These are phyloP conservation scores for Hybognathus amarus DNA, from an alignment of 2,797 vertebrate species.

Conservation along the genomic window DNA sequence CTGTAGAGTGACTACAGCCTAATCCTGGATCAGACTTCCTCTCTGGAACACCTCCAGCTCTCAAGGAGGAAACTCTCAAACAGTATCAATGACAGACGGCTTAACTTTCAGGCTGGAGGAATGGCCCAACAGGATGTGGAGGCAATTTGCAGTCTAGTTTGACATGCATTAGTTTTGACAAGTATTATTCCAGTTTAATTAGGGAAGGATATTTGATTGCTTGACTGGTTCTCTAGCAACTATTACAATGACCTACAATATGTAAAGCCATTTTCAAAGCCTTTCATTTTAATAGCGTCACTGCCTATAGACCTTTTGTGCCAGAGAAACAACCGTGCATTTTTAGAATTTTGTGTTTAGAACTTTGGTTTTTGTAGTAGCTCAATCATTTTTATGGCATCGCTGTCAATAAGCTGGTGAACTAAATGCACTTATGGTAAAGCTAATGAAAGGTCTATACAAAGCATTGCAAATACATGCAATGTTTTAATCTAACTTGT, in stretches of 20 bases:
- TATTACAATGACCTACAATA: background rate
- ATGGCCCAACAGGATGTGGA: slow-evolving; percentile 56
- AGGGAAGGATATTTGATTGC: slow-evolving; percentile 14
- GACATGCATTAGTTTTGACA: slow-evolving; percentile 39
- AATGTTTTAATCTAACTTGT: background rate
- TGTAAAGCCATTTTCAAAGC: background rate
- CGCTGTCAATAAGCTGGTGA: background rate
- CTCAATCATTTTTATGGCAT: background rate
- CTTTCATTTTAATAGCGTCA: background rate
- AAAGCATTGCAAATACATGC: too few relatives aligned
- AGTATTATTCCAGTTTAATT: slow-evolving; percentile 32
- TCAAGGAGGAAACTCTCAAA: slow-evolving; percentile 53
- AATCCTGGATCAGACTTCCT: slow-evolving; percentile 35
- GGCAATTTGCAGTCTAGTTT: slow-evolving; percentile 45
- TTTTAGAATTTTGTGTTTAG: background rate
- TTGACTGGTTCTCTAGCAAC: slow-evolving; percentile 12
- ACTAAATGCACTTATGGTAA: background rate
- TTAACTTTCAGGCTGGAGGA: slow-evolving; percentile 16
- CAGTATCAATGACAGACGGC: slow-evolving; percentile 34
- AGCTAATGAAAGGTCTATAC: background rate
- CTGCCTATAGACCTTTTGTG: too few relatives aligned
- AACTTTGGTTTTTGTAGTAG: too few relatives aligned
- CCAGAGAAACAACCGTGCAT: background rate
- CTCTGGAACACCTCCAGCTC: slow-evolving; percentile 23
- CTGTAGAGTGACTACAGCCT: slow-evolving; percentile 17